phyloP scores from a whole-genome alignment of 1,140 invertebrate species.

The Lepidurus couesii region DNA sequence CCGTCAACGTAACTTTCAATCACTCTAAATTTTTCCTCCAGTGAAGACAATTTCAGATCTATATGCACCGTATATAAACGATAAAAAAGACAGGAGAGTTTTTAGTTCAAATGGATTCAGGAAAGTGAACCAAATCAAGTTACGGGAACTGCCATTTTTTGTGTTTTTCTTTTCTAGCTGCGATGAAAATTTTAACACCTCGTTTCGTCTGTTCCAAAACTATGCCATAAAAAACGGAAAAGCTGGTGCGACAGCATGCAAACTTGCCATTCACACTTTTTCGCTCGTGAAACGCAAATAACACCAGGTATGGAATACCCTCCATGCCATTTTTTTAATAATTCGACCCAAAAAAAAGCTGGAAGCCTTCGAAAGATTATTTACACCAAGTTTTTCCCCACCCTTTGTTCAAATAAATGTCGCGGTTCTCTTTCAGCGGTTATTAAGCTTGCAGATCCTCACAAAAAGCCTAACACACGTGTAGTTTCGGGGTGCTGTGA shows the following conservation, averaged over 20 bases:
- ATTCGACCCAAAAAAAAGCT: not conserved
- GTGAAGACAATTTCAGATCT: not conserved
- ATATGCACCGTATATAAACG: not conserved
- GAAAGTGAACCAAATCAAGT: conserved; percentile 19
- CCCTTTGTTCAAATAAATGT: not conserved
- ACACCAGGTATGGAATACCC: not conserved
- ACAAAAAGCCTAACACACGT: conserved; percentile 10
- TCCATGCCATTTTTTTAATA: not conserved
- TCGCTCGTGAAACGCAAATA: conserved; percentile 4
- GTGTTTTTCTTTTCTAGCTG: not conserved
- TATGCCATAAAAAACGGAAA: not conserved
- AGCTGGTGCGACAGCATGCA: conserved; percentile 13
- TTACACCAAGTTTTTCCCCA: not conserved
- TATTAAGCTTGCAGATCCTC: not conserved
- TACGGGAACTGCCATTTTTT: not conserved
- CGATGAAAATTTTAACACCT: not conserved
- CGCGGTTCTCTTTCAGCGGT: not conserved
- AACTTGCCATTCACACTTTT: conserved; percentile 22
- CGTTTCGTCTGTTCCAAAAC: not conserved
- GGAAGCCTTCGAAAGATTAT: conserved; percentile 10
- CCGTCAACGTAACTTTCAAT: not conserved
- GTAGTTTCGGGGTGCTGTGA: not conserved
- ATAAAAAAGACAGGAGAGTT: not conserved
- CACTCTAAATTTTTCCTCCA: not conserved
- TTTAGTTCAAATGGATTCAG: not conserved